phyloP scores from a whole-genome alignment of 2,797 vertebrate genomes.

The Margarornis squamiger region DNA sequence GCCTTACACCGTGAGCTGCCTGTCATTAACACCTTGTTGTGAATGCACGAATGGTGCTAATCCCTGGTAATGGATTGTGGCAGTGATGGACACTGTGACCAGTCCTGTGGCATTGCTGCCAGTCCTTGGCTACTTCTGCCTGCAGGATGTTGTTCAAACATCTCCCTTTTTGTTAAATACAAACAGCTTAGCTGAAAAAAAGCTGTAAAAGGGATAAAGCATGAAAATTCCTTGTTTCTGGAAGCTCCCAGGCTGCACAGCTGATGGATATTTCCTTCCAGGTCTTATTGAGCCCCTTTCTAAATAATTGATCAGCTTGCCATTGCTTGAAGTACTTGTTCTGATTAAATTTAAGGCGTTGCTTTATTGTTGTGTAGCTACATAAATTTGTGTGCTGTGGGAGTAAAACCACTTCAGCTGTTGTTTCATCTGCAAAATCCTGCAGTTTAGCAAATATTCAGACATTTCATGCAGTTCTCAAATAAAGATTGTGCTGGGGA shows the following conservation, averaged over 20 bases:
- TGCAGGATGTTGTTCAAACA: background rate
- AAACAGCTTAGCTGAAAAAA: background rate
- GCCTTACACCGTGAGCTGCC: background rate
- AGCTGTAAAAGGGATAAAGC: background rate
- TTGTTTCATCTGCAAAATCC: constrained; percentile 55
- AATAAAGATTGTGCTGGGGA: background rate
- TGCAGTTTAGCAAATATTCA: constrained; percentile 50
- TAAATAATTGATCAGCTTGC: constrained; percentile 76
- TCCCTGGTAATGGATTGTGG: background rate
- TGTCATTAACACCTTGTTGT: background rate
- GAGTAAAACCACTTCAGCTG: background rate
- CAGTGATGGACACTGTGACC: background rate
- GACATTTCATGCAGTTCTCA: constrained; percentile 15
- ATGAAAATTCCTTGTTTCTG: background rate
- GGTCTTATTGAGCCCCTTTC: constrained; percentile 49
- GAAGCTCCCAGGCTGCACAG: constrained; percentile 2
- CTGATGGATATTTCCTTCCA: constrained; percentile 32
- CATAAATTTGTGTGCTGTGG: constrained; percentile 66
- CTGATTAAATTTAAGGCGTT: constrained; percentile 77
- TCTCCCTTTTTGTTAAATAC: background rate
- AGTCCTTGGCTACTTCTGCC: background rate
- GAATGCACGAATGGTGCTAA: background rate
- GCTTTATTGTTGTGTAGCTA: constrained; percentile 66
- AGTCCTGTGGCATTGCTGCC: background rate
- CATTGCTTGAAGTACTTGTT: constrained; percentile 71